These are phyloP conservation scores for Pocillopora verrucosa DNA, from an alignment of 64 coral and sea anemone species.

Conservation along the genomic window DNA sequence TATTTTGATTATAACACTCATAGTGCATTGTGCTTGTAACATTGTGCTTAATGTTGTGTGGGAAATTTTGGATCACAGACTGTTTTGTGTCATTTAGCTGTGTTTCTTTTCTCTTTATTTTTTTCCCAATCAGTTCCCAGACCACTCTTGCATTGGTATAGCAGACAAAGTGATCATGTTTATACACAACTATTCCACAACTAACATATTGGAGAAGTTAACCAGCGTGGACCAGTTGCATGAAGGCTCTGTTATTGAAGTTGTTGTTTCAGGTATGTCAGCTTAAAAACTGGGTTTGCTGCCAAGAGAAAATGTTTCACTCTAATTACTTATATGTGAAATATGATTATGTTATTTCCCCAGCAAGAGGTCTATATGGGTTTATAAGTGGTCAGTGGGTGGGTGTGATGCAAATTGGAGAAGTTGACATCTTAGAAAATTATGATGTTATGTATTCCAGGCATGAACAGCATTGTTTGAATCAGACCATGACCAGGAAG, in stretches of 20 bases:
- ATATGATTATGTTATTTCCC: not conserved
- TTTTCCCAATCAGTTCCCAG: slow-evolving; percentile 70
- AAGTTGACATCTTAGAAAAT: no score
- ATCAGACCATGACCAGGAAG: no score
- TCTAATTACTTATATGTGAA: not conserved
- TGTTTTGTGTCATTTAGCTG: not conserved
- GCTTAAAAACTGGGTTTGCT: not conserved
- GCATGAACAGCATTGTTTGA: no score
- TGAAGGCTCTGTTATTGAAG: slow-evolving; percentile 88
- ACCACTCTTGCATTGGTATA: slow-evolving; percentile 90
- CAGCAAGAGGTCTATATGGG: no score
- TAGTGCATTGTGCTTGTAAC: no score
- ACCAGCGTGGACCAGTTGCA: slow-evolving; percentile 81
- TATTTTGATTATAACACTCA: no score
- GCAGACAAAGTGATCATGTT: slow-evolving; percentile 90
- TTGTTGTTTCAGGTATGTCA: slow-evolving; percentile 86
- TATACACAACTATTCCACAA: slow-evolving; percentile 72
- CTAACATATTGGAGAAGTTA: slow-evolving; percentile 84
- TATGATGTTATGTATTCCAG: no score
- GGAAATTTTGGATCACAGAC: no score
- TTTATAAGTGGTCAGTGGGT: no score
- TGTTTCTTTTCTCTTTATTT: slow-evolving; percentile 8
- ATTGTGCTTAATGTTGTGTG: no score
- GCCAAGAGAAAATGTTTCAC: not conserved
- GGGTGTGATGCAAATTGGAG: no score